Base-by-base conservation (phyloP, 1,140 invertebrate genomes). In the Dermatophagoides farinae region DNA sequence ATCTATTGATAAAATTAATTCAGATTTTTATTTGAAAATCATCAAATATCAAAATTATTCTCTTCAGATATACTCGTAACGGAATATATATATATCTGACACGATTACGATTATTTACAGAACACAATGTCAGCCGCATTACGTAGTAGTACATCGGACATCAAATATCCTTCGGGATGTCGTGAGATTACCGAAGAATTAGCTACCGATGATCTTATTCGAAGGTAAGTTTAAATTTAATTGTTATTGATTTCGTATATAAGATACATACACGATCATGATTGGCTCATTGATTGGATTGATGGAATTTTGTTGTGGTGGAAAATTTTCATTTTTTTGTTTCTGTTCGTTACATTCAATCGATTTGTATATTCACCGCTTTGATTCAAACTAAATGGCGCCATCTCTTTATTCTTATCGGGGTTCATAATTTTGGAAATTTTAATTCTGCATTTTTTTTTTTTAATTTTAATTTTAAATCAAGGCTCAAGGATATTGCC, bases 121-220 rank as follows among this genome's bases (percentile, higher is more conserved):
- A 31, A 2, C 2, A 31, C 31, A 31, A 31, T 31, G 31, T 31
- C 31, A 31, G 31, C 31, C 31, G 31, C 31, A 31, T 31, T 31
- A 31, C 14, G 53, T 20, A 40, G 10, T 14, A 37, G 52, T 8
- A 8, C 52, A 8, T n/a, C 38, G 25, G 58, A 60, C 16, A 52
- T 60, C 18, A 60, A 49, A 52, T 76, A 76, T 65, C 74, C 74
- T 25, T 59, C 71, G 51, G 72, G 72, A 6, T 75, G 74, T 62
- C 75, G 74, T 60, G 74, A 75, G 49, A 68, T 96, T 59, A 84
- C 80, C 63, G 89, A 93, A 72, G 90, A 95, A 75, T 75, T 96
- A 50, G 86, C 87, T 61, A 83, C 88, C 39, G 91, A 97, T 78
- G 92, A 97, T 73, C 76, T 97, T 46, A 90, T 96, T 66, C 77